phyloP scores from a whole-genome alignment of 92 coral and sea anemone species.

The Hydrozoanthus gracilis region DNA sequence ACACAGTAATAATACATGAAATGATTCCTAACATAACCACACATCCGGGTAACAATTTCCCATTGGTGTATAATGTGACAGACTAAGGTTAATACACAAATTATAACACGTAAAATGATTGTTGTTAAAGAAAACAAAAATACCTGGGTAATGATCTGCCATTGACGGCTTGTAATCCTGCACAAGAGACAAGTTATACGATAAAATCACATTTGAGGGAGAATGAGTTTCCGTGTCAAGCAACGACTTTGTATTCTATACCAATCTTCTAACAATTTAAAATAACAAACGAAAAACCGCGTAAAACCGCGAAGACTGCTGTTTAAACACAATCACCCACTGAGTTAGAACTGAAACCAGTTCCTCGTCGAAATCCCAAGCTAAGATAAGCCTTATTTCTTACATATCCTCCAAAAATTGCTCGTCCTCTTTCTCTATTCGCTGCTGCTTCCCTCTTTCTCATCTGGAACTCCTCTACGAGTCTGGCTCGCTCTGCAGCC shows the following conservation, averaged over 20 bases:
- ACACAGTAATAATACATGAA: no score
- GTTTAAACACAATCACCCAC: background rate
- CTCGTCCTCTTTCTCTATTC: slow-evolving; percentile 81
- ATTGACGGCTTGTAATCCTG: slow-evolving; percentile 36
- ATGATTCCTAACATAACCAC: no score
- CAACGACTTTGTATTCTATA: background rate
- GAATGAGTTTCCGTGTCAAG: background rate
- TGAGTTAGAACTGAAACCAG: background rate
- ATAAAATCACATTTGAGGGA: background rate
- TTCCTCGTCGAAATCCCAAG: background rate
- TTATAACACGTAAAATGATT: no score
- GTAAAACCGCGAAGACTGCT: no score
- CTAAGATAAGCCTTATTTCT: slow-evolving; percentile 12
- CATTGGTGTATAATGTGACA: no score
- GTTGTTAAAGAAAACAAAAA: no score
- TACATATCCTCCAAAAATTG: slow-evolving; percentile 67
- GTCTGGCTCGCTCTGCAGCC: slow-evolving; percentile 91
- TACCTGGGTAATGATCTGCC: slow-evolving; percentile 40
- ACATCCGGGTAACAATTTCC: no score
- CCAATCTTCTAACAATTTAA: background rate
- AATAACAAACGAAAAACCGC: no score
- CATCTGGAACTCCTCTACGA: slow-evolving; percentile 88
- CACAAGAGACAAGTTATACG: background rate
- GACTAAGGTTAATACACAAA: no score
- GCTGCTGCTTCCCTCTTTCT: slow-evolving; percentile 91